Evolutionary conservation across 2,797 vertebrate genomes (phyloP).

Genomic region (Harpagifer antarcticus): DNA sequence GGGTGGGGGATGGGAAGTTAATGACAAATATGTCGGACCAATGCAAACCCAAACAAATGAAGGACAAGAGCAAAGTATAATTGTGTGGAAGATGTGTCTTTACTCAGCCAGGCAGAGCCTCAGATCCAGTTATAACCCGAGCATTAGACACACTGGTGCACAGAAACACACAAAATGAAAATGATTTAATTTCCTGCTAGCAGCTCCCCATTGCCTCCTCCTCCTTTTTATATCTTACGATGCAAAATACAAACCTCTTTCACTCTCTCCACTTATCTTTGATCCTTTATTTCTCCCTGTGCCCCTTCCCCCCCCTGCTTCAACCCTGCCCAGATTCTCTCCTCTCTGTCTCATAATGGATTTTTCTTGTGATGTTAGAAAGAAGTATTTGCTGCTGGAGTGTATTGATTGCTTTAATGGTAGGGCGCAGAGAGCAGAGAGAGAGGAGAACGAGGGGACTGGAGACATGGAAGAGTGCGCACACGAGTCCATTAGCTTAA

Average conservation of each 20-base stretch:
- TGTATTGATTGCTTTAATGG: conserved; percentile 87
- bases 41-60: conserved; percentile 36
- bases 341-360: conserved; percentile 78
- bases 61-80: conserved; percentile 55
- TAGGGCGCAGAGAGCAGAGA: conserved; percentile 69
- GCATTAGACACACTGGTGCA: conserved; percentile 22
- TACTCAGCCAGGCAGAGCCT: conserved; percentile 45
- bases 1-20: conserved; percentile 45
- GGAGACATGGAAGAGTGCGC: conserved; percentile 67
- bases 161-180: conserved; percentile 45
- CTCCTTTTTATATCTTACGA: conserved; percentile 40
- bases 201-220: conserved; percentile 15
- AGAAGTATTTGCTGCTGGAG: conserved; percentile 80
- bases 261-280: conserved; percentile 63
- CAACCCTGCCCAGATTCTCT: conserved; percentile 46
- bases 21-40: conserved; percentile 34
- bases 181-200: conserved; percentile 28
- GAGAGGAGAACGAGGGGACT: conserved; percentile 62
- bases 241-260: conserved; percentile 63
- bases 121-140: conserved; percentile 51
- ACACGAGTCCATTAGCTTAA: conserved; percentile 85
- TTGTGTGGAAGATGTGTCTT: conserved; percentile 53
- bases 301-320: conserved; percentile 15
- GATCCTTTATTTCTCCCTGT: conserved; percentile 56
- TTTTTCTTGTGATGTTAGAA: conserved; percentile 82